Base-by-base conservation (phyloP, 2,113 vertebrate species). In the Phrynosoma blainvillii region DNA sequence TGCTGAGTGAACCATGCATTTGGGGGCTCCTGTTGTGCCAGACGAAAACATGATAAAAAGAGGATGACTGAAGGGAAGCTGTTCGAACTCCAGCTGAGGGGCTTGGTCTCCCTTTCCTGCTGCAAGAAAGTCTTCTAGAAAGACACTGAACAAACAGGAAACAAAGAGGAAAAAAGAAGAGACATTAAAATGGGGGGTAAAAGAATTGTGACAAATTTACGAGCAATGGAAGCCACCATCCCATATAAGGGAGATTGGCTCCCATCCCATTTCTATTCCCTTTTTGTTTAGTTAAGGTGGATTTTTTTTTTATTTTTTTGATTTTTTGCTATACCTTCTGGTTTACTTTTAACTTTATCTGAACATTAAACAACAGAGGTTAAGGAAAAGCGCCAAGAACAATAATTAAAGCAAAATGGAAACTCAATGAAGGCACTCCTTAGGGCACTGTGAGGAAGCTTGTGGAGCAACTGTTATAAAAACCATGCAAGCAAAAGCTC, bases 1-100 rank as follows among this genome's bases (percentile, higher is more conserved):
- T 0, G 98, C 98, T 0, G 99, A 99, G 93, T 99, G 99, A 90
- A 99, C 99, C 98, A 99, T 99, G 93, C 99, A 99, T 93, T 99
- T 99, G 0, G 99, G 99, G 7, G 98, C 98, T 2, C 99, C 99
- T 0, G 99, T 99, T 36, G 99, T 99, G 89, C 99, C 99, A 0
- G 99, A 99, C 0, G 99, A 99, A 91, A 98, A 99, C 98, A 99
- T 98, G 94, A 99, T 99, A 88, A 98, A 98, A 52, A 99, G 97
- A 0, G 99, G 98, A 86, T 99, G 98, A 90, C 91, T 97, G 94
- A 99, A 99, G 1, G 99, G 98, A 87, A 99, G 97, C 97, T 99
- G 99, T 89, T 99, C 99, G 76, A 99, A 99, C 95, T 99, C 98
- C 95, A 99, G 96, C 97, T 99, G 98, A 0, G 98, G 98, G 0